phyloP scores from a whole-genome alignment of 2,888 invertebrate genomes.

The Cephus rjabovi region DNA sequence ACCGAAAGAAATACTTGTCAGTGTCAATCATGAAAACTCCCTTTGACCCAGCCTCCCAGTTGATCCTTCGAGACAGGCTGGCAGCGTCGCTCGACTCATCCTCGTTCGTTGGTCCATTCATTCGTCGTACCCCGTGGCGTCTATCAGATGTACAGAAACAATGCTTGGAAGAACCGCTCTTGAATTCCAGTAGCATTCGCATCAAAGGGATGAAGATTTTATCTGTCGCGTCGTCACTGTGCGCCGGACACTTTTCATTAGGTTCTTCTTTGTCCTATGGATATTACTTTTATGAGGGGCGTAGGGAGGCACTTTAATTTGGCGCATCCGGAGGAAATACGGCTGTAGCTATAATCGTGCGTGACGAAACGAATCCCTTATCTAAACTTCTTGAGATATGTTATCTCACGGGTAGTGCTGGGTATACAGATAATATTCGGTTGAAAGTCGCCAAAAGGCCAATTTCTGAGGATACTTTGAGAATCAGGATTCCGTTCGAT shows the following conservation, averaged over 20 bases:
- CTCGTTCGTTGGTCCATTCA: slow-evolving; percentile 37
- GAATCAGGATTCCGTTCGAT: no score
- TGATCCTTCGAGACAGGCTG: no score
- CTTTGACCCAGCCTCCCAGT: no score
- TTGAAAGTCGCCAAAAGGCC: no score
- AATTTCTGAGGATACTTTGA: no score
- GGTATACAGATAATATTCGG: no score
- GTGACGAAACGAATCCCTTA: background rate
- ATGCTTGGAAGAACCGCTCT: slow-evolving; percentile 44
- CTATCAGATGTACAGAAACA: slow-evolving; percentile 55
- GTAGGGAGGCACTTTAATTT: slow-evolving; percentile 33
- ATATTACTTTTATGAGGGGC: slow-evolving; percentile 35
- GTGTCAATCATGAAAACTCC: no score
- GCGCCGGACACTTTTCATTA: slow-evolving; percentile 54
- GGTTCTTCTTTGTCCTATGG: slow-evolving; percentile 46
- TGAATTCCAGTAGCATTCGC: slow-evolving; percentile 43
- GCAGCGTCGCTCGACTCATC: no score
- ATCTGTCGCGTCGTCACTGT: slow-evolving; percentile 33
- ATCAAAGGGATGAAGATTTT: slow-evolving; percentile 42
- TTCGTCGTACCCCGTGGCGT: slow-evolving; percentile 29
- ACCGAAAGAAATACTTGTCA: no score
- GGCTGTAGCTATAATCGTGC: background rate
- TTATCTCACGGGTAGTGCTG: no score
- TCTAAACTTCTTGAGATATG: background rate
- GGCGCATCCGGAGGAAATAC: background rate